Evolutionary conservation across 2,797 vertebrate species (phyloP).

Genomic region (Rhabdomys pumilio): DNA sequence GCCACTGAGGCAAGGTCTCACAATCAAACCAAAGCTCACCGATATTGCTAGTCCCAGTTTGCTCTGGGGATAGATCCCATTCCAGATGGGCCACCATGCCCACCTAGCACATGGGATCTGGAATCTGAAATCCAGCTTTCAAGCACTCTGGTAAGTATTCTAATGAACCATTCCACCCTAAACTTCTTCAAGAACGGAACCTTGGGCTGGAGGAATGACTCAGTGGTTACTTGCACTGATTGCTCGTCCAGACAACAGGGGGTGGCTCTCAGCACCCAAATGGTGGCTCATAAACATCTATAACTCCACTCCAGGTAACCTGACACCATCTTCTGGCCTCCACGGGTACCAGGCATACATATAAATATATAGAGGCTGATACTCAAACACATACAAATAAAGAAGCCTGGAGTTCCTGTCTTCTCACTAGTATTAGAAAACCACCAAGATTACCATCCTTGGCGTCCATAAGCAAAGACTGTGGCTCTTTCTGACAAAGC

Average conservation of each 20-base stretch:
- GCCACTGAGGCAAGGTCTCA: neutral
- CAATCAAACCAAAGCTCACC: neutral
- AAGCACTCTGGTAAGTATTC: neutral
- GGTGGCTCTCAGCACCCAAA: neutral
- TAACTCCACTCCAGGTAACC: neutral
- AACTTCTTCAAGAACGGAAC: slow-evolving; percentile 1
- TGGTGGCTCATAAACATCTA: neutral
- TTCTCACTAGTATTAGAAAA: neutral
- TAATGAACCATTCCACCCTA: neutral
- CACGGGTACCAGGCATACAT: neutral
- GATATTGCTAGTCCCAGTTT: neutral
- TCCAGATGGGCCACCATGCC: neutral
- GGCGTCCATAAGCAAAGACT: neutral
- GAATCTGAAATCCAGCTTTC: neutral
- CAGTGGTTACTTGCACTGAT: neutral
- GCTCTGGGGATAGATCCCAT: neutral
- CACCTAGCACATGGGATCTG: too few species aligned
- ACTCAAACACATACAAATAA: neutral
- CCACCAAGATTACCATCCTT: neutral
- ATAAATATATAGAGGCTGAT: neutral
- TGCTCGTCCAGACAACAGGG: neutral
- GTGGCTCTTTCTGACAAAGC: slow-evolving; percentile 44
- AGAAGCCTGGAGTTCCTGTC: neutral
- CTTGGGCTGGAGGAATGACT: neutral
- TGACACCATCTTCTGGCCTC: too few species aligned